Percentiles rank a stretch among this genome's conserved stretches.
Evolutionary conservation across 2,113 vertebrate genomes (phyloP).

Genomic region (Urocolius indicus): DNA sequence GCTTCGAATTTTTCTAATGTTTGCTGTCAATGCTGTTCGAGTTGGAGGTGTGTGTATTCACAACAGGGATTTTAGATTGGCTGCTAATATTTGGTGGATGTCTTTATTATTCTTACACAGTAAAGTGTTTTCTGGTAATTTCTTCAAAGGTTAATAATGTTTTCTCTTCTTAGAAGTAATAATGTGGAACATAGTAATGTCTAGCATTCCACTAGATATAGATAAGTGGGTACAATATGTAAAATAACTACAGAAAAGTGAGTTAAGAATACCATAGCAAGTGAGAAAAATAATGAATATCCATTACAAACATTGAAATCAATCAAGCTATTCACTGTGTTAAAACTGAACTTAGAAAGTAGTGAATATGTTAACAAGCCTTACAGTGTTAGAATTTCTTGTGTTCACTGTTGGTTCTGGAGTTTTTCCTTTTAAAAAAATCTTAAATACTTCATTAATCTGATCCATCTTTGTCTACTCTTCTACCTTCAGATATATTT

Average conservation of each 20-base stretch:
- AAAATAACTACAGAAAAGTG: not conserved
- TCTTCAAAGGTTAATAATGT: not conserved
- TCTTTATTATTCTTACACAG: not conserved
- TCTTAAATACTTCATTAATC: not conserved
- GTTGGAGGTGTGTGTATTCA: not conserved
- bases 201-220: not conserved
- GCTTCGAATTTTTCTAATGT: not conserved
- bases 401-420: not conserved
- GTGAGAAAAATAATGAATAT: not conserved
- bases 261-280: not conserved
- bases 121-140: not conserved
- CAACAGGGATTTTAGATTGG: not conserved
- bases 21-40: not conserved
- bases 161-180: not conserved
- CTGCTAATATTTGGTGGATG: not conserved
- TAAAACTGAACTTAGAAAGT: not conserved
- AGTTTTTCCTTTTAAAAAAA: not conserved
- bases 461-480: not conserved
- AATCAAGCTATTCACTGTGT: not conserved
- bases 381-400: not conserved
- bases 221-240: not conserved
- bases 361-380: not conserved
- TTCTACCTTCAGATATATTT: not conserved
- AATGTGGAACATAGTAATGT: not conserved
- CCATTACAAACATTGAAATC: not conserved